Evolutionary conservation across 2,113 vertebrate species (phyloP).

Genomic region (Gymnogyps californianus): DNA sequence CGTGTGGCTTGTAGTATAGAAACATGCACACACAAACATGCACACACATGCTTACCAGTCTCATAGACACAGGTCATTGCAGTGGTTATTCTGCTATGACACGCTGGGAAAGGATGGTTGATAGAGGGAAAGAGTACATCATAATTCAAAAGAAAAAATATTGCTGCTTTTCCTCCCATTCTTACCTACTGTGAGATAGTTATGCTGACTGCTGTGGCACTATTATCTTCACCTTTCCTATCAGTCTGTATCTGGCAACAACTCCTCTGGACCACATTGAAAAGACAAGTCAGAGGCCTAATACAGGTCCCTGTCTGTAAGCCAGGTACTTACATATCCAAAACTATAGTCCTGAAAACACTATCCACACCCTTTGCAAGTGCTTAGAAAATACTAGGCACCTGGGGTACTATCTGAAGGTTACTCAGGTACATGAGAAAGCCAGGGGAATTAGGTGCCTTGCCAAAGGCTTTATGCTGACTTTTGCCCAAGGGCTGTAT

Average conservation of each 20-base stretch:
- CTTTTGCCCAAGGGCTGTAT: neutral
- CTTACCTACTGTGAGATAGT: neutral
- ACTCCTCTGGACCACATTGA: neutral
- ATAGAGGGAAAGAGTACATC: neutral
- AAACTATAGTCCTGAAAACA: neutral
- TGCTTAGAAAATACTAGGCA: neutral
- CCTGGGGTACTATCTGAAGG: neutral
- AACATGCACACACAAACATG: neutral
- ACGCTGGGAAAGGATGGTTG: neutral
- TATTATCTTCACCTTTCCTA: neutral
- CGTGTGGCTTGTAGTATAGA: neutral
- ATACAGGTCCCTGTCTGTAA: neutral
- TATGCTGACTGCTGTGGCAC: neutral
- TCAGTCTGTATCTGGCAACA: neutral
- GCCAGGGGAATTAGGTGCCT: neutral
- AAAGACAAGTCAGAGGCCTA: neutral
- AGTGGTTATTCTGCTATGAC: neutral
- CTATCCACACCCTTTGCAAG: neutral
- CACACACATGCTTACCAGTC: neutral
- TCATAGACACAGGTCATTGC: neutral
- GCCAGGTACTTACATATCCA: neutral
- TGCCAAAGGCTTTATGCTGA: neutral
- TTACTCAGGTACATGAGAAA: neutral
- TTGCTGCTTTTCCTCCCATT: neutral
- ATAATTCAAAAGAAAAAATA: neutral